Percentiles rank a stretch among this genome's conserved stretches.
Conservation (phyloP, 2,113 vertebrate species). For the Pipra filicauda region DNA sequence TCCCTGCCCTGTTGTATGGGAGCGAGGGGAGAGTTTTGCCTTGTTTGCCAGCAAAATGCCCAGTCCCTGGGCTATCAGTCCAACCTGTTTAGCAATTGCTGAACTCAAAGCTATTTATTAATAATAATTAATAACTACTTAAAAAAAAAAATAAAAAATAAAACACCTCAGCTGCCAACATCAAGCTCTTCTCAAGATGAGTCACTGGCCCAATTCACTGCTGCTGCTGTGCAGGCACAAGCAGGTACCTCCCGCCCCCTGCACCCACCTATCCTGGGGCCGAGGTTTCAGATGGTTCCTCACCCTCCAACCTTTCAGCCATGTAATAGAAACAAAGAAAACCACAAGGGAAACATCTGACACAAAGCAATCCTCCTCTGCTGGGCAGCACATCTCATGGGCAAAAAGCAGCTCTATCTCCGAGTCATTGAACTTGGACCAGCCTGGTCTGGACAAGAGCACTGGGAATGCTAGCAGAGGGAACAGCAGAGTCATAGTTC, state of each 20-base stretch:
- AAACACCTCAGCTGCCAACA: background rate
- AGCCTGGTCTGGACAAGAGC: background rate
- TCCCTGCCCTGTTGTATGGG: background rate
- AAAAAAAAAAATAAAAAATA: background rate
- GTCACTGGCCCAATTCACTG: background rate
- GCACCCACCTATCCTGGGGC: background rate
- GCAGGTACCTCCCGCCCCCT: background rate
- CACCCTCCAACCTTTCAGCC: background rate
- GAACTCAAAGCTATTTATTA: background rate
- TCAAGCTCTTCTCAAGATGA: background rate
- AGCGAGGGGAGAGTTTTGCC: background rate
- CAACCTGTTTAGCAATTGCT: background rate
- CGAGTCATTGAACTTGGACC: background rate
- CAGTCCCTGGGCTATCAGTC: background rate
- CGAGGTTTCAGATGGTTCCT: background rate
- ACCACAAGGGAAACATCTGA: fast-evolving
- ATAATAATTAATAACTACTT: background rate
- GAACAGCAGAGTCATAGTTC: background rate
- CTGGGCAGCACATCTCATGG: background rate
- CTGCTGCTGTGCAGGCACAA: background rate
- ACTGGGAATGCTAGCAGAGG: background rate
- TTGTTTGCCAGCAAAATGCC: background rate
- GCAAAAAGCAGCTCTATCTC: background rate
- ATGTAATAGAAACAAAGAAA: background rate
- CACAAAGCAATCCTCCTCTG: background rate